Base-by-base conservation (phyloP, 2,888 invertebrate genomes). In the Spatulosminthurus flaviceps region DNA sequence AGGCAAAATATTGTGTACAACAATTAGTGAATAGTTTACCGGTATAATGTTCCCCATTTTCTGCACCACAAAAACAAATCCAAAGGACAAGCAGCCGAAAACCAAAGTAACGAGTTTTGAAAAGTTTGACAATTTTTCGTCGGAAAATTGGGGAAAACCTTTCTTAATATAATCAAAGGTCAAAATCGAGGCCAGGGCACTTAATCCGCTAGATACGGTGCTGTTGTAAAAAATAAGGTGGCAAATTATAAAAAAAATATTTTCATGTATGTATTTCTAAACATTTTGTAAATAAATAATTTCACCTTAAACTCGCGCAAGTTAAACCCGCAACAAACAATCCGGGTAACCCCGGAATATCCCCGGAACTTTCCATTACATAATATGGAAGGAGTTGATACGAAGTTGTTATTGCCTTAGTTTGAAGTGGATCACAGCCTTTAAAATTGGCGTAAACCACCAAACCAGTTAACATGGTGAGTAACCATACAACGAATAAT, bases 241-340 rank as follows among this genome's bases (percentile, higher is more conserved):
- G n/a, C n/a, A n/a, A n/a, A n/a, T n/a, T n/a, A n/a, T n/a, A n/a
- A n/a, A n/a, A n/a, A n/a, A n/a, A n/a, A n/a, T n/a, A n/a, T n/a
- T n/a, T n/a, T n/a, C n/a, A n/a, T n/a, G n/a, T n/a, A n/a, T n/a
- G n/a, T n/a, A n/a, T n/a, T n/a, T n/a, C n/a, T n/a, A n/a, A n/a
- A n/a, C n/a, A n/a, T n/a, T n/a, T n/a, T n/a, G n/a, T n/a, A n/a
- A n/a, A n/a, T n/a, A n/a, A n/a, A n/a, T n/a, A n/a, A n/a, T n/a
- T n/a, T n/a, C n/a, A 79, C 79, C 74, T 74, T 7, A 79, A 91
- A 86, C 96, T 96, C 0, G 97, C 97, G 69, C 96, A 96, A 87
- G 97, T 97, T 80, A 97, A 94, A 26, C 96, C 96, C 2, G 97
- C 95, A 0, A 97, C 96, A 88, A 97, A 97, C 86, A 97, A 92